These are phyloP conservation scores for Musca vetustissima DNA, from an alignment of 1,140 invertebrate species.

Conservation along the genomic window DNA sequence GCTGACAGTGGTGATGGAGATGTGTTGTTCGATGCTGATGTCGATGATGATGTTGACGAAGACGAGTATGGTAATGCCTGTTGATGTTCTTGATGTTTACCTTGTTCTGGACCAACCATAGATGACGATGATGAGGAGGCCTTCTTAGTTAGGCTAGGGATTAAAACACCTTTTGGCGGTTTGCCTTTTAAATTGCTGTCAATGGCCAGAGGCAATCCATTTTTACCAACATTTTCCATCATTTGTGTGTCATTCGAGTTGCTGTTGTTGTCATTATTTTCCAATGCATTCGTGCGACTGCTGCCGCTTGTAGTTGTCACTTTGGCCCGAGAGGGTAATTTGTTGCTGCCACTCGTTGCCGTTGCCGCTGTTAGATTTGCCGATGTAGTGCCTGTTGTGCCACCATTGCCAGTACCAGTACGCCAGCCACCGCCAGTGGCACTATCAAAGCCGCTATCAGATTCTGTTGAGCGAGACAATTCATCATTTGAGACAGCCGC, in stretches of 20 bases:
- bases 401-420: too few species aligned
- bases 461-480: constrained; percentile 52
- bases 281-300: constrained; percentile 6
- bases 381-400: too few species aligned
- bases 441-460: constrained; percentile 53
- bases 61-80: not conserved
- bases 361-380: constrained; percentile 18
- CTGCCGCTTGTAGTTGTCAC: constrained; percentile 16
- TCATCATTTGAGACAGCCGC: constrained; percentile 38
- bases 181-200: not conserved
- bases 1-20: not conserved
- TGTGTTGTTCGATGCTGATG: not conserved
- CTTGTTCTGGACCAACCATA: not conserved
- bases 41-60: not conserved
- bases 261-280: constrained; percentile 10
- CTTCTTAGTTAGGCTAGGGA: too few species aligned
- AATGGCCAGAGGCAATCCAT: not conserved
- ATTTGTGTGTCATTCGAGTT: constrained; percentile 1
- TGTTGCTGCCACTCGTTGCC: constrained; percentile 21
- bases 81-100: constrained; percentile 5
- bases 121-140: too few species aligned
- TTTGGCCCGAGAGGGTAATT: constrained; percentile 24
- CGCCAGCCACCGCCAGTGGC: constrained; percentile 28
- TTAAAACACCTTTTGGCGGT: constrained; percentile 14
- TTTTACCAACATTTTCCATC: not conserved